Percentiles rank a stretch among this genome's conserved stretches.
These are phyloP conservation scores for Lamprotornis superbus DNA, from an alignment of 2,113 vertebrate species.

Conservation along the genomic window DNA sequence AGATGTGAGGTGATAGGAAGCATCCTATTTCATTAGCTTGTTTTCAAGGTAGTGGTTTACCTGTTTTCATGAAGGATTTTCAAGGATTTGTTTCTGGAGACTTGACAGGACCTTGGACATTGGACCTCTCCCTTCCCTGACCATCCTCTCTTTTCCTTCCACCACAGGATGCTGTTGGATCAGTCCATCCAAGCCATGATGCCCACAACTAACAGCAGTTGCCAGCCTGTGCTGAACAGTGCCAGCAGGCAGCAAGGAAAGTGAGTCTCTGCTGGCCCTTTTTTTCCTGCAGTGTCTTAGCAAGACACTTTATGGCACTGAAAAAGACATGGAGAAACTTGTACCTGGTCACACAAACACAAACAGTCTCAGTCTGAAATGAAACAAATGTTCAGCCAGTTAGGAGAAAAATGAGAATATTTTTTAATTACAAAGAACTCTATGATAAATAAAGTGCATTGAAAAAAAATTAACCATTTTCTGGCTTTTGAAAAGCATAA, in stretches of 20 bases:
- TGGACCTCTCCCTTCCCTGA: not conserved
- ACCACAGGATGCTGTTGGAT: conserved; percentile 46
- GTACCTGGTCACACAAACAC: rapidly evolving
- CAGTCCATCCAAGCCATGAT: conserved; percentile 52
- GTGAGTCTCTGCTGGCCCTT: not conserved
- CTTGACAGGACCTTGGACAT: not conserved
- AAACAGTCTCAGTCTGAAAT: not conserved
- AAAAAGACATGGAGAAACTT: not conserved
- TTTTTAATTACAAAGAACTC: not conserved
- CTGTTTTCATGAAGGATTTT: not conserved
- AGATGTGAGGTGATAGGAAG: not conserved
- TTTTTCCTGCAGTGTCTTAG: not conserved
- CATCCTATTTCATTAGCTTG: not conserved
- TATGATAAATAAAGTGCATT: not conserved
- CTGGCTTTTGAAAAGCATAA: not conserved
- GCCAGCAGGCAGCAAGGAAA: conserved; percentile 53
- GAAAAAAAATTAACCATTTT: not conserved
- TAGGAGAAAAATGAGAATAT: not conserved
- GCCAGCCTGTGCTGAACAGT: not conserved
- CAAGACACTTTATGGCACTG: not conserved
- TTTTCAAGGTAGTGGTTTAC: not conserved
- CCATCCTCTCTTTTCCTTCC: not conserved
- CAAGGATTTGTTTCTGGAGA: not conserved
- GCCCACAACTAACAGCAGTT: not conserved
- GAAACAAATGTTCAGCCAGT: not conserved